phyloP scores from a whole-genome alignment of 2,797 vertebrate genomes.

The Acanthurus leucopareius region DNA sequence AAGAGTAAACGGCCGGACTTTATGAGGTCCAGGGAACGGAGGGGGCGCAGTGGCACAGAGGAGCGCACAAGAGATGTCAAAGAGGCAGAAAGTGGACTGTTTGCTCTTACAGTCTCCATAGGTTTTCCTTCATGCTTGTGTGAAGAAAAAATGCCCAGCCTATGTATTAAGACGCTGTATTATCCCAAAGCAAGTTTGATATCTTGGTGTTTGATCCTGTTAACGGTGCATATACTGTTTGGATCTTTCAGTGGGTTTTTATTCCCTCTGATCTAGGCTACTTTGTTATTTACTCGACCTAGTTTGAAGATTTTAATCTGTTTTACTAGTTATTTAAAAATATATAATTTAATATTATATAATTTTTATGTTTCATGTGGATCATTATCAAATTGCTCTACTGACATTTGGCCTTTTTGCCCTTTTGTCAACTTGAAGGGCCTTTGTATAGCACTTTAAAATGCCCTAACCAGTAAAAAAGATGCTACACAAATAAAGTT shows the following conservation, averaged over 20 bases:
- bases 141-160: too few relatives aligned
- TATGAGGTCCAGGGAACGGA: not conserved
- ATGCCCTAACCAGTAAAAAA: not conserved
- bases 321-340: not conserved
- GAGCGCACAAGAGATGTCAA: not conserved
- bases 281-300: not conserved
- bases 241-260: not conserved
- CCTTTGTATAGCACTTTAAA: not conserved
- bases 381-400: not conserved
- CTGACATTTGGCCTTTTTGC: too few relatives aligned
- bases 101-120: not conserved
- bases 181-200: too few relatives aligned
- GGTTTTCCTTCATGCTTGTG: too few relatives aligned
- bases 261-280: not conserved
- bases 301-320: not conserved
- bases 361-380: not conserved
- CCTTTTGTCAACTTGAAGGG: too few relatives aligned
- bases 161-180: too few relatives aligned
- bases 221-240: not conserved
- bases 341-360: not conserved
- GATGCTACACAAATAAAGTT: not conserved
- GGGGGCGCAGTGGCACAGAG: slow-evolving; percentile 24
- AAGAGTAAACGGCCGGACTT: not conserved
- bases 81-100: not conserved
- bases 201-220: not conserved